Evolutionary conservation across 2,797 vertebrate genomes (phyloP), one percentile per base, ranked within the genome.

Genomic region (Danio choprae): DNA sequence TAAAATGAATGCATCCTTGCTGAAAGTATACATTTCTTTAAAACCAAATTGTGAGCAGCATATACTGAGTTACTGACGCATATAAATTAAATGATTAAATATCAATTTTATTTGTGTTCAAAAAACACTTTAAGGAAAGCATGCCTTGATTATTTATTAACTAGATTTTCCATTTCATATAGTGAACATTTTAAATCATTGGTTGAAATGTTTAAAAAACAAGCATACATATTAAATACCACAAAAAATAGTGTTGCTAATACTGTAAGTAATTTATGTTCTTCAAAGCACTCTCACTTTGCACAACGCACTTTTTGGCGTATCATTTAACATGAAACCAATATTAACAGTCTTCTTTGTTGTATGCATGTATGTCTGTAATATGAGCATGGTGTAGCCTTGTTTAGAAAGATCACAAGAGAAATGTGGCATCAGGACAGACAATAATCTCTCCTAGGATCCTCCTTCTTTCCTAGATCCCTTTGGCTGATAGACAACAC

Each of bases 391-490:
- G 18, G 12, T 13, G 20, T 4, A 16, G 46, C 36, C 4, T 70
- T 9, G 18, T 41, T 79, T 22, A 63, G 44, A 51, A 43, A 43
- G 20, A 71, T 71, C 38, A 44, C 20, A 44, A 6, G 36, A 71
- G 58, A 50, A 51, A 2, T 60, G 63, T 69, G 78, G 82, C 15
- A 44, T 77, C 86, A 48, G 60, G 60, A 82, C 76, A 71, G 74
- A 68, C 77, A 77, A 79, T 81, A 81, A 86, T 90, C 84, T 83
- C 55, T 29, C 36, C 51, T 20, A 64, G 56, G 79, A 73, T 81
- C 87, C 53, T 38, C 76, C 85, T 64, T 80, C 77, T 81, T 84
- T 81, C 82, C 86, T 81, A 74, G 82, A 80, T 70, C 71, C 83
- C 81, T 65, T 12, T 16, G 70, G 81, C 79, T 60, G 60, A 84